Evolutionary conservation across 2,888 invertebrate genomes (phyloP).

Genomic region (Agonopterix alstromeriana): DNA sequence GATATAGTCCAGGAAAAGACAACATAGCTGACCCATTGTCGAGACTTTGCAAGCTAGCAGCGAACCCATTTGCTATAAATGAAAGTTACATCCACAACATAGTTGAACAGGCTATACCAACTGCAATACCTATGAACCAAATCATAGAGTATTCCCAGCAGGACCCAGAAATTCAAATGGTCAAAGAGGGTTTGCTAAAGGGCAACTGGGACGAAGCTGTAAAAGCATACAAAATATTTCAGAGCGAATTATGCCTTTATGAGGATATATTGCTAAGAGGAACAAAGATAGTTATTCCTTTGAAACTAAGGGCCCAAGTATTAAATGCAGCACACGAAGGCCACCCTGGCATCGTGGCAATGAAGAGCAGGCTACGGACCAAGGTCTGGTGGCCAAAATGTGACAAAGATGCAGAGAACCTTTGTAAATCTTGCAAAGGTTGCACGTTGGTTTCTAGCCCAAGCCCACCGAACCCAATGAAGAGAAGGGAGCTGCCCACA

Average conservation of each 20-base stretch:
- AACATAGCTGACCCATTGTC: not conserved
- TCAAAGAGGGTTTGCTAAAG: not conserved
- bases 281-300: not conserved
- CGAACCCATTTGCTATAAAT: not conserved
- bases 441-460: slow-evolving; percentile 12
- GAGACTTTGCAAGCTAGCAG: not conserved
- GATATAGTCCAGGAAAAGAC: slow-evolving; percentile 4
- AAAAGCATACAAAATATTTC: slow-evolving; percentile 6
- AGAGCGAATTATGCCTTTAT: slow-evolving; percentile 6
- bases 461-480: slow-evolving; percentile 12
- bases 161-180: slow-evolving; percentile 3
- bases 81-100: slow-evolving; percentile 1
- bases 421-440: slow-evolving; percentile 15
- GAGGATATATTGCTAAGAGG: slow-evolving; percentile 1
- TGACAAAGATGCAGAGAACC: slow-evolving; percentile 14
- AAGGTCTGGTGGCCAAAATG: slow-evolving; percentile 5
- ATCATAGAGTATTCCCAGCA: slow-evolving; percentile 1
- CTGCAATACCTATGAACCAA: slow-evolving; percentile 2
- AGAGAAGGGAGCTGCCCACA: slow-evolving; percentile 10
- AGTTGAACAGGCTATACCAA: not conserved
- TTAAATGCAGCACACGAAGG: not conserved
- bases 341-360: no score
- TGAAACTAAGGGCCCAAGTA: not conserved
- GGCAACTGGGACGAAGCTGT: slow-evolving; percentile 1
- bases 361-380: slow-evolving; percentile 1